Conservation (phyloP, 2,888 invertebrate genomes). For the Tetrapedia diversipes region DNA sequence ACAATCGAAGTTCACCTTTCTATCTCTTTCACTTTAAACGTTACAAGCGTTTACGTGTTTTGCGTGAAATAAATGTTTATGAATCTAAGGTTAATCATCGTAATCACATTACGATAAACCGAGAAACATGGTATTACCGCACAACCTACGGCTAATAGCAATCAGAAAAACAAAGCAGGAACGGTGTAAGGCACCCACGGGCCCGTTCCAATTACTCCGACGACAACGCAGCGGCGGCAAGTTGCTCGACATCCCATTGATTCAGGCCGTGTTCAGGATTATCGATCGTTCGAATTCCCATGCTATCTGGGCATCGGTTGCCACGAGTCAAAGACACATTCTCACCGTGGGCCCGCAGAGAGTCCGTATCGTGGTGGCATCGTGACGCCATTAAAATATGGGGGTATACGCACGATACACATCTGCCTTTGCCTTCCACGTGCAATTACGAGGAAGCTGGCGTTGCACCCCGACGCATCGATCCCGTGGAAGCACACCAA, state of each 20-base stretch:
- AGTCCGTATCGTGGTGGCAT: constrained; percentile 37
- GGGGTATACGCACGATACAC: constrained; percentile 62
- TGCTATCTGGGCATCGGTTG: constrained; percentile 54
- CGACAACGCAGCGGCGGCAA: constrained; percentile 40
- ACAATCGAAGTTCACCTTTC: too few relatives aligned
- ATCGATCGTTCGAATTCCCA: constrained; percentile 64
- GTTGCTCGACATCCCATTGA: constrained; percentile 43
- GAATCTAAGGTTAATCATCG: too few relatives aligned
- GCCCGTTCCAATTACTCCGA: constrained; percentile 23
- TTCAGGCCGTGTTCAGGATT: constrained; percentile 22
- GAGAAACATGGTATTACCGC: too few relatives aligned
- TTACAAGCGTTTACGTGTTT: too few relatives aligned
- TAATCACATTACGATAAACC: too few relatives aligned
- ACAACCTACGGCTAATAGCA: too few relatives aligned
- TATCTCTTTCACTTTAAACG: too few relatives aligned
- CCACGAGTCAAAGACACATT: constrained; percentile 51
- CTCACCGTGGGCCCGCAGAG: constrained; percentile 45
- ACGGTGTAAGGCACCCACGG: background rate
- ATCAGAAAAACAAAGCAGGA: too few relatives aligned
- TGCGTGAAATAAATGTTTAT: too few relatives aligned
- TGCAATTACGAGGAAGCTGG: constrained; percentile 65
- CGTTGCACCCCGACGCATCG: constrained; percentile 64
- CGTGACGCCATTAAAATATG: constrained; percentile 63
- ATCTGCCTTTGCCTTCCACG: constrained; percentile 66
- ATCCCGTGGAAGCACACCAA: constrained; percentile 56